These are phyloP conservation scores for cat (Felis catus) DNA, from an alignment of 2,113 vertebrate species.

Conservation along the genomic window DNA sequence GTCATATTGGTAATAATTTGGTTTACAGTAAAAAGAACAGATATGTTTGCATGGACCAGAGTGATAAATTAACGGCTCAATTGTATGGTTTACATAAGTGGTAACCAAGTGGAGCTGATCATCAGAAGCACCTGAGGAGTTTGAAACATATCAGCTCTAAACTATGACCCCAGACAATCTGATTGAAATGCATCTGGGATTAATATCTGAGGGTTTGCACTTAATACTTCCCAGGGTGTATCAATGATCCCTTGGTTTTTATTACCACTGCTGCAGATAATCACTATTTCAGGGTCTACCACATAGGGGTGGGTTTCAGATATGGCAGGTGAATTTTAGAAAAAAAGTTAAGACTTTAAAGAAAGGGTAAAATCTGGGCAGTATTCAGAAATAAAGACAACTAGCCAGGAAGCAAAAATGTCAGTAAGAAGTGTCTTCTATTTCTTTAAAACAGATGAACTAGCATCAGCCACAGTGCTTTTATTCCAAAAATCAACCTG, in stretches of 20 bases:
- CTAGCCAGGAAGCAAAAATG: not conserved
- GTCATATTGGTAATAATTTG: not conserved
- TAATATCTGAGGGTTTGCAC: not conserved
- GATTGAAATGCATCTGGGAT: not conserved
- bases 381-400: not conserved
- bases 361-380: not conserved
- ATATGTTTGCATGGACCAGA: not conserved
- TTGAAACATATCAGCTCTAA: not conserved
- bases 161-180: not conserved
- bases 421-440: not conserved
- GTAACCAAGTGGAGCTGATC: not conserved
- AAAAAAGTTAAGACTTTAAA: not conserved
- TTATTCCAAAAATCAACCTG: not conserved
- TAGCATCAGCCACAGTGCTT: not conserved
- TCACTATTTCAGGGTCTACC: not conserved
- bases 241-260: not conserved
- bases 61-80: not conserved
- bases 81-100: not conserved
- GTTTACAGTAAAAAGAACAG: not conserved
- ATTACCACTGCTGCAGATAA: not conserved
- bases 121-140: not conserved
- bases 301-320: not conserved
- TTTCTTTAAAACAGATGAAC: not conserved
- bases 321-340: not conserved
- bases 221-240: not conserved